phyloP scores from a whole-genome alignment of 2,888 invertebrate genomes.

The Pandemis corylana region DNA sequence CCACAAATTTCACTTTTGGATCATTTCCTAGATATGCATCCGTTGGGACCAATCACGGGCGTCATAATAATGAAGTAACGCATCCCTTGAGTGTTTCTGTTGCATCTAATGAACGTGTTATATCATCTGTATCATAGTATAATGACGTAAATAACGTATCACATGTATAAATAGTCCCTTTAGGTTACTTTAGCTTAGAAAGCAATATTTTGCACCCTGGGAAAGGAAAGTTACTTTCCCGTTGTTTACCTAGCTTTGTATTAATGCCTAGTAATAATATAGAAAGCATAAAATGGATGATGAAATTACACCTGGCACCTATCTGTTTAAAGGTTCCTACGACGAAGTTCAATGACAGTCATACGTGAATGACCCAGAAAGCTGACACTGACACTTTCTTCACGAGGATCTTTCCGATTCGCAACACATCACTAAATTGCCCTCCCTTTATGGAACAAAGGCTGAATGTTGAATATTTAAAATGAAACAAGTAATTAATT shows the following conservation, averaged over 20 bases:
- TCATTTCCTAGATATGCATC: constrained; percentile 55
- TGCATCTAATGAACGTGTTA: constrained; percentile 49
- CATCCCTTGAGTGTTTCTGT: constrained; percentile 53
- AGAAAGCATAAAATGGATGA: constrained; percentile 37
- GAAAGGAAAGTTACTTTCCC: constrained; percentile 32
- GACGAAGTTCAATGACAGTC: constrained; percentile 77
- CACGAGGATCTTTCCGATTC: constrained; percentile 72
- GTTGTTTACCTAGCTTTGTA: constrained; percentile 4
- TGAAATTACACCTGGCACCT: constrained; percentile 61
- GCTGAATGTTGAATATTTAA: constrained; percentile 47
- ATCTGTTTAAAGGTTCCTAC: constrained; percentile 57
- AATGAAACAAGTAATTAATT: background rate
- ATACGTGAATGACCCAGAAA: constrained; percentile 77
- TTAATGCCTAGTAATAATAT: constrained; percentile 1
- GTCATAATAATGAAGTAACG: constrained; percentile 53
- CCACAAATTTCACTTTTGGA: constrained; percentile 79
- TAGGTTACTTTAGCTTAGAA: background rate
- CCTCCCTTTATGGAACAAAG: constrained; percentile 52
- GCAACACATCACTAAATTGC: constrained; percentile 61
- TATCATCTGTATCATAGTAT: constrained; percentile 6
- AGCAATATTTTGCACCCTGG: background rate
- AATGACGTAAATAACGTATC: background rate
- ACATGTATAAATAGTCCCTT: background rate
- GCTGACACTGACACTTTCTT: constrained; percentile 78
- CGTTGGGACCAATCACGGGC: constrained; percentile 49